phyloP scores from a whole-genome alignment of 64 coral and sea anemone genomes.

The Acropora tenuis region DNA sequence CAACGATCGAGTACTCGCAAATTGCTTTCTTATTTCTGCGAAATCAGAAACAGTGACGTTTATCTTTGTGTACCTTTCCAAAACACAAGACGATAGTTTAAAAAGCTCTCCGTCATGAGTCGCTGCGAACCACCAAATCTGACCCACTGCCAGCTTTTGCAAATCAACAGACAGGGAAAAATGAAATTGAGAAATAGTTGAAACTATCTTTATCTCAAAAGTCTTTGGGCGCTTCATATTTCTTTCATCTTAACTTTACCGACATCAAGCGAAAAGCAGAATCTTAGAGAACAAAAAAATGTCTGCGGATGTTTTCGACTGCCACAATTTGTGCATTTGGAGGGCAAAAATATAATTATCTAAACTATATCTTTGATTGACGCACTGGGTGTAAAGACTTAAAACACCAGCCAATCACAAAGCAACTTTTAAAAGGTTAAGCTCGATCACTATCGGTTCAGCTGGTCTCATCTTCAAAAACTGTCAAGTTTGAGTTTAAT shows the following conservation, averaged over 20 bases:
- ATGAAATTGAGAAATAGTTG: constrained; percentile 9
- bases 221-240: background rate
- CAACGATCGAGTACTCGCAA: background rate
- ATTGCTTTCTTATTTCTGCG: constrained; percentile 1
- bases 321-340: too few species aligned
- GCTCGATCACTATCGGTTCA: too few species aligned
- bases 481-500: too few species aligned
- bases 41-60: background rate
- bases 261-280: constrained; percentile 3
- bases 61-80: background rate
- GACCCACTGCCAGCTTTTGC: constrained; percentile 5
- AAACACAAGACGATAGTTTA: background rate
- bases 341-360: too few species aligned
- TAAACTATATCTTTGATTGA: too few species aligned
- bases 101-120: background rate
- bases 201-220: constrained; percentile 10
- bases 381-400: too few species aligned
- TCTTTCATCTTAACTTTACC: constrained; percentile 13
- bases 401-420: too few species aligned
- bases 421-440: too few species aligned
- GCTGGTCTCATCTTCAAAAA: too few species aligned
- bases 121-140: constrained; percentile 1
- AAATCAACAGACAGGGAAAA: background rate
- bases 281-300: background rate
- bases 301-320: too few species aligned